A percentile compares a stretch with the other conserved stretches of the same genome.
These are phyloP conservation scores for Podarcis muralis DNA, from an alignment of 2,113 vertebrate genomes.

Conservation along the genomic window DNA sequence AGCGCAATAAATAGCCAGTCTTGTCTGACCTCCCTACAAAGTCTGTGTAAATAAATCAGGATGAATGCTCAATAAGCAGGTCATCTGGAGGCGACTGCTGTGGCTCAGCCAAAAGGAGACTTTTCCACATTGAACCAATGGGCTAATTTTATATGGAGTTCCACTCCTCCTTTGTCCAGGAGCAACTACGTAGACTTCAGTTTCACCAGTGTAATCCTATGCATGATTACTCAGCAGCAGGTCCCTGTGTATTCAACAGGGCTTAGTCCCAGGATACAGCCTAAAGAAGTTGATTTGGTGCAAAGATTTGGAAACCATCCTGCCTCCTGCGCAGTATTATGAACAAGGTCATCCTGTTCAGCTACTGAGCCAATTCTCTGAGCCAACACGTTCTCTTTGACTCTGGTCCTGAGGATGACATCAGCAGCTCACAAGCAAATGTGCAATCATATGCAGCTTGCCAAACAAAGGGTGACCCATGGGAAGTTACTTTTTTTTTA, in stretches of 20 bases:
- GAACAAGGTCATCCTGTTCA: background rate
- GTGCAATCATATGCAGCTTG: background rate
- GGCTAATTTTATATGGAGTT: constrained; percentile 54
- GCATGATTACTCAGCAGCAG: background rate
- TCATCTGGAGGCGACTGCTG: background rate
- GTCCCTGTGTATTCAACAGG: background rate
- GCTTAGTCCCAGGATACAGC: background rate
- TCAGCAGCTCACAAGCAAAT: constrained; percentile 1
- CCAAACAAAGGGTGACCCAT: background rate
- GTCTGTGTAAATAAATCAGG: too few relatives aligned
- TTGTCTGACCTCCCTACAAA: too few relatives aligned
- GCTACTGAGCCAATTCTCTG: background rate
- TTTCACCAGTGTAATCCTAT: constrained; percentile 12
- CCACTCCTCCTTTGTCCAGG: constrained; percentile 53
- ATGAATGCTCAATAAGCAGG: too few relatives aligned
- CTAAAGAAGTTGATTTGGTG: constrained; percentile 57
- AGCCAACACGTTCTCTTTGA: constrained; percentile 8
- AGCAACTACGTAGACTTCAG: constrained; percentile 25
- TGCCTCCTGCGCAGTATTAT: constrained; percentile 25
- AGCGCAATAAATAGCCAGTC: too few relatives aligned
- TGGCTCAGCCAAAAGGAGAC: constrained; percentile 48
- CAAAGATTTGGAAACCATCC: constrained; percentile 37
- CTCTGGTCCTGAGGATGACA: background rate
- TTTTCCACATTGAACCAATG: constrained; percentile 49
- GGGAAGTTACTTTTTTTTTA: background rate